Base-by-base conservation (phyloP, 2,888 invertebrate genomes). In the Steromphala cineraria region DNA sequence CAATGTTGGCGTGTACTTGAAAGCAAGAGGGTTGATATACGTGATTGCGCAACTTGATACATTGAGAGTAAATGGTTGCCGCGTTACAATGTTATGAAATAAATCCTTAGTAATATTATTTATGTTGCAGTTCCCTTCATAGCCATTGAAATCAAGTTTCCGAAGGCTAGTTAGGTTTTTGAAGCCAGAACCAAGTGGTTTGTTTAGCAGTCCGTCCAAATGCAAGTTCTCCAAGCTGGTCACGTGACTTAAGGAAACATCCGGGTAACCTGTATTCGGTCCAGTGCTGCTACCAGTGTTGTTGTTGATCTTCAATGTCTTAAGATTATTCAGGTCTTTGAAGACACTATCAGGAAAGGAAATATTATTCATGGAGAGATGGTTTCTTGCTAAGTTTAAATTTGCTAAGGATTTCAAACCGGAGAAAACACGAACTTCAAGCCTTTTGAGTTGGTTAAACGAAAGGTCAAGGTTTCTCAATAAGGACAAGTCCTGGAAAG, bases 91-190 rank as follows among this genome's bases (percentile, higher is more conserved):
- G 46, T 78, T 56, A 15, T 17, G 24, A 46, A 78, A 78, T 13
- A 78, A 46, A n/a, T 17, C 40, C 17, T 67, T 67, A 13, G 67
- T 62, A 24, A 78, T 21, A 7, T 46, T 46, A 4, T 40, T 40
- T 62, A 78, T 40, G n/a, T 13, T 2, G 19, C 78, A 78, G 8
- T 67, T 5, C 15, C 78, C 78, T 10, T 40, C 52, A 15, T 24
- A 46, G 15, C 67, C 78, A n/a, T 62, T 78, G 15, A 78, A 62
- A 19, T 78, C 78, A 36, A 78, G 78, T 17, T 28, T 17, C n/a
- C 17, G 21, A 0, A 78, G 78, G 5, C 67, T 78, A 4, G 24
- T 0, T 15, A 78, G 52, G n/a, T 52, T 28, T 19, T 40, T 46
- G 13, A 46, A 46, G 46, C 46, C 46, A 46, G 75, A 21, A 31